Evolutionary conservation across 64 coral and sea anemone genomes (phyloP), one percentile per base, ranked within the genome.

Genomic region (Montipora cactus): DNA sequence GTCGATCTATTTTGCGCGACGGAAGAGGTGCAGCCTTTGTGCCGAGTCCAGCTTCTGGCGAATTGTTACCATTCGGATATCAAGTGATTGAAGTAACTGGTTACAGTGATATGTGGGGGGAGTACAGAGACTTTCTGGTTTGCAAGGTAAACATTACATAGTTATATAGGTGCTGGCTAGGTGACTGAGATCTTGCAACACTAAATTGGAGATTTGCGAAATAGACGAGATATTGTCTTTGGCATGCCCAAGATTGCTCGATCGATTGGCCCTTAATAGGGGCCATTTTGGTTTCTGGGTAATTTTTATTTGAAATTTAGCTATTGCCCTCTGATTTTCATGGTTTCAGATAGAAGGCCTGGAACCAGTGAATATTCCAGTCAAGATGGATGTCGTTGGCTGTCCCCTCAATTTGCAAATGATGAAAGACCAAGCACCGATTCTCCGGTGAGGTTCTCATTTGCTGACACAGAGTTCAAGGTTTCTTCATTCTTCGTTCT

Each of bases 401-500:
- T 99, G 98, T 82, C 98, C 98, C 11, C 78, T 99, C 16, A 99
- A 99, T 67, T 99, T 99, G 71, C 98, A 99, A 84, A 99, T 99
- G 95, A 96, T 92, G 86, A 99, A 92, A 84, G 98, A 99, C 25
- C 92, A 96, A 61, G 77, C 93, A 4, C 95, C 98, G 21, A 81
- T 99, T 7, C 92, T 99, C 58, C 93, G 98, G 98, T 99, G 77
- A 82, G 66, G 2, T 48, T 20, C 61, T 67, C 3, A 7, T 55
- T 7, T 55, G 52, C 52, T 55, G 37, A 37, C 37, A 37, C 37
- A 37, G 37, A 37, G 37, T 37, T 37, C 37, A 37, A 37, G 37
- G 37, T 37, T 37, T 37, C 2, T 37, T 37, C 37, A 37, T 37
- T 37, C 37, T 37, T 37, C 37, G 37, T 37, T 37, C 37, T 37